These are phyloP conservation scores for Crambe crambe DNA, from an alignment of 37 sponge, comb jelly and placozoan genomes.

Conservation along the genomic window DNA sequence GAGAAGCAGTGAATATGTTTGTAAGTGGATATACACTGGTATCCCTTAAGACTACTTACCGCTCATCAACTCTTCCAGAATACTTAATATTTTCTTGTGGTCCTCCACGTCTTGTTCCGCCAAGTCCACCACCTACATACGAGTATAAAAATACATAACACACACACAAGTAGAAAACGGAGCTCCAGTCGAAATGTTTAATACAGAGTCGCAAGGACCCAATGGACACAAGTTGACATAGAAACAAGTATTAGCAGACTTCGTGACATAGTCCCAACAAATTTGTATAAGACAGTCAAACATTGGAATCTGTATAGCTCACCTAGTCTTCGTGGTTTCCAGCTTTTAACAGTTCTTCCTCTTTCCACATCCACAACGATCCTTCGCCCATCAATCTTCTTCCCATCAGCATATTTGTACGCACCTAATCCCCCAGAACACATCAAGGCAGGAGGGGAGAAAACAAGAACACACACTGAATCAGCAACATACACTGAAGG, in stretches of 20 bases:
- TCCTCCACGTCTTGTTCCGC: slow-evolving; percentile 90
- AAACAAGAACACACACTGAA: neutral
- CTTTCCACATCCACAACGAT: slow-evolving; percentile 96
- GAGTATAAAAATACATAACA: neutral
- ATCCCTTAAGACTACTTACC: too few relatives aligned
- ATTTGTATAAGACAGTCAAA: too few relatives aligned
- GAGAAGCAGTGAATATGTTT: too few relatives aligned
- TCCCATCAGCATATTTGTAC: slow-evolving; percentile 97
- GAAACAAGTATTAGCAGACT: too few relatives aligned
- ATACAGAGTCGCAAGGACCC: too few relatives aligned
- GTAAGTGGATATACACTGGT: too few relatives aligned
- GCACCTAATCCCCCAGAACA: slow-evolving; percentile 61
- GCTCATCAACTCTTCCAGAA: slow-evolving; percentile 96
- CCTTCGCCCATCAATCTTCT: slow-evolving; percentile 93
- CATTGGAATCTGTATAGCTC: too few relatives aligned
- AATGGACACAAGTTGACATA: too few relatives aligned
- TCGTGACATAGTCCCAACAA: too few relatives aligned
- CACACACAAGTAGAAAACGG: too few relatives aligned
- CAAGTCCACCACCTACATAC: slow-evolving; percentile 91
- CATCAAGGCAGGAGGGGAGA: neutral
- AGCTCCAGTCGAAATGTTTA: too few relatives aligned
- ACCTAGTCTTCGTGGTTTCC: slow-evolving; percentile 95
- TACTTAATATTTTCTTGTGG: slow-evolving; percentile 86
- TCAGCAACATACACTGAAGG: too few relatives aligned
- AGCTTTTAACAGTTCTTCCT: slow-evolving; percentile 92